Evolutionary conservation across 2,888 invertebrate genomes (phyloP).

Genomic region (Hirtodrosophila confusa): DNA sequence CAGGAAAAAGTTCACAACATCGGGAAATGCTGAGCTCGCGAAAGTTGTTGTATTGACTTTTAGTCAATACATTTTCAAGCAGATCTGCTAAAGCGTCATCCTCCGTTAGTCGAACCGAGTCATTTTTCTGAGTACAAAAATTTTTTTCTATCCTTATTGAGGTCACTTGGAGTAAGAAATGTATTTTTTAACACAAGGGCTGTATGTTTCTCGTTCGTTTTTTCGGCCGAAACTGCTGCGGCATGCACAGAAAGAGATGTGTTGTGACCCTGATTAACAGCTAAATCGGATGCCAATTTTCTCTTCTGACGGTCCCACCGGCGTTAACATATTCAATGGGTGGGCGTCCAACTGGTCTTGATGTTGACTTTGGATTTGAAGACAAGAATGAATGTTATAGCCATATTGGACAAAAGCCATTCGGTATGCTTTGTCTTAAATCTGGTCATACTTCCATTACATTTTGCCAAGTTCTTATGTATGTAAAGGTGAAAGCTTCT

Average conservation of each 20-base stretch:
- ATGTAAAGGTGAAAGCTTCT: too few species aligned
- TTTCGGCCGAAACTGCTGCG: conserved; percentile 1
- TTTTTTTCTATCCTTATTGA: conserved; percentile 16
- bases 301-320: too few species aligned
- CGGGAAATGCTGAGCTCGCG: conserved; percentile 20
- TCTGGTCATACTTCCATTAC: not conserved
- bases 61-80: conserved; percentile 18
- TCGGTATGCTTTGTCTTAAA: conserved; percentile 6
- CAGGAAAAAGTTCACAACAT: conserved; percentile 20
- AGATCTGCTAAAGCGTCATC: conserved; percentile 25
- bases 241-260: conserved; percentile 13
- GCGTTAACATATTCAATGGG: too few species aligned
- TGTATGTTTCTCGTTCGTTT: not conserved
- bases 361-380: not conserved
- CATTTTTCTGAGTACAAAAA: conserved; percentile 6
- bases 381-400: conserved; percentile 6
- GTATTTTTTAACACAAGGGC: not conserved
- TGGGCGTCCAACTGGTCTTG: too few species aligned
- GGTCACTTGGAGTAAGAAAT: conserved; percentile 1
- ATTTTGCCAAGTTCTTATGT: not conserved
- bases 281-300: conserved; percentile 12
- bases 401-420: conserved; percentile 1
- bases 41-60: conserved; percentile 31
- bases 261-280: conserved; percentile 7
- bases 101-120: not conserved